These are phyloP conservation scores for Zaprionus lachaisei DNA, from an alignment of 1,140 invertebrate species.

Conservation along the genomic window DNA sequence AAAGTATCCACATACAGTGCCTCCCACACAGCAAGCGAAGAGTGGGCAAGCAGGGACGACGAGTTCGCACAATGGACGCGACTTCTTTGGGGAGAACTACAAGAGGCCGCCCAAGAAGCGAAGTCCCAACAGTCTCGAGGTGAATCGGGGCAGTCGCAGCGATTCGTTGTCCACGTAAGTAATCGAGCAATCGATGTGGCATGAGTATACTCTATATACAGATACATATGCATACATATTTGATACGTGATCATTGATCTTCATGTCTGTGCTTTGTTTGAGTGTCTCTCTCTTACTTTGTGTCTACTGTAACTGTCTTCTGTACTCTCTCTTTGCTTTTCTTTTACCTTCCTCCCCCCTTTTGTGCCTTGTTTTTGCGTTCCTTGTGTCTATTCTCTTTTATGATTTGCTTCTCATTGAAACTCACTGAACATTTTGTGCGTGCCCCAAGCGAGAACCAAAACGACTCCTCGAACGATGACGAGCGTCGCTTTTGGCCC, in stretches of 20 bases:
- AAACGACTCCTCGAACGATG: constrained; percentile 73
- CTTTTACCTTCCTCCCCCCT: constrained; percentile 25
- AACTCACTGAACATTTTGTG: constrained; percentile 67
- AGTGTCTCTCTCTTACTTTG: constrained; percentile 13
- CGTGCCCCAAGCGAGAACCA: constrained; percentile 73
- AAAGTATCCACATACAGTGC: constrained; percentile 83
- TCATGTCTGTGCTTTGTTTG: constrained; percentile 56
- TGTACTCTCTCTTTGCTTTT: constrained; percentile 49
- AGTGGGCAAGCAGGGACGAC: constrained; percentile 56
- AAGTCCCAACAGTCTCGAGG: constrained; percentile 69
- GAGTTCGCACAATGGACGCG: constrained; percentile 52
- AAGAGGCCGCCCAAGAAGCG: constrained; percentile 48
- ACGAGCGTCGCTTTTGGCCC: constrained; percentile 83
- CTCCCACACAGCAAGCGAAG: constrained; percentile 69
- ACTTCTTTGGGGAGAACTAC: constrained; percentile 67
- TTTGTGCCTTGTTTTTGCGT: constrained; percentile 48
- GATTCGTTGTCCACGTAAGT: constrained; percentile 81
- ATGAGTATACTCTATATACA: not conserved
- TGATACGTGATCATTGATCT: constrained; percentile 29
- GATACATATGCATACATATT: constrained; percentile 24
- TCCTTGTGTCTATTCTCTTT: constrained; percentile 48
- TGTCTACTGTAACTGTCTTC: constrained; percentile 42
- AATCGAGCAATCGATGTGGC: not conserved
- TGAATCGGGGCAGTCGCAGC: constrained; percentile 75
- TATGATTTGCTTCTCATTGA: constrained; percentile 74